phyloP scores from a whole-genome alignment of 2,888 invertebrate genomes.

The Lochmaea capreae region DNA sequence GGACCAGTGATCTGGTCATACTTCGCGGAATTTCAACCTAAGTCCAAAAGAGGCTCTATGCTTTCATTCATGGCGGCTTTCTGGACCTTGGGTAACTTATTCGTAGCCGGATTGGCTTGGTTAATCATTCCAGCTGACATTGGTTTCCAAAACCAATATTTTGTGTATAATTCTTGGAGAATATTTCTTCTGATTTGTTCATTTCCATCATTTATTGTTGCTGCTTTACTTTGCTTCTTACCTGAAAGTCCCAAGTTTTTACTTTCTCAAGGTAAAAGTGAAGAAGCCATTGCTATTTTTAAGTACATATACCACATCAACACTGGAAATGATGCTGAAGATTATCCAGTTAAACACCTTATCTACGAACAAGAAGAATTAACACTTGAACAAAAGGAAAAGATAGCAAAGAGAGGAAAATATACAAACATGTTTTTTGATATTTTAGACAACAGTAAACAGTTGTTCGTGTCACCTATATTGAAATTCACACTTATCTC shows the following conservation, averaged over 20 bases:
- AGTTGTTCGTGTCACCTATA: constrained; percentile 83
- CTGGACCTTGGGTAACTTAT: constrained; percentile 93
- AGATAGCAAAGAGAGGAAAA: constrained; percentile 73
- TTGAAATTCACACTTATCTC: constrained; percentile 86
- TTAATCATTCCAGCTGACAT: constrained; percentile 81
- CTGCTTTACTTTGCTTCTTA: constrained; percentile 81
- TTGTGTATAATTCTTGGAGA: constrained; percentile 92
- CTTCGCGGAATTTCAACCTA: constrained; percentile 95
- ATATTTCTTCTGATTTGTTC: constrained; percentile 91
- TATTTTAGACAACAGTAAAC: constrained; percentile 84
- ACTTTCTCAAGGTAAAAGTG: constrained; percentile 80
- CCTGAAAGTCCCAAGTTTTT: constrained; percentile 94
- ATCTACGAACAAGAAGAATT: constrained; percentile 67
- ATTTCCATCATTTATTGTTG: constrained; percentile 88
- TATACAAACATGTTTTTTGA: constrained; percentile 79
- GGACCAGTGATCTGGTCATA: constrained; percentile 96
- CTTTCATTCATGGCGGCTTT: constrained; percentile 94
- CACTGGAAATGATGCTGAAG: constrained; percentile 79
- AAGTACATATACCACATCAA: constrained; percentile 84
- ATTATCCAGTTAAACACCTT: constrained; percentile 81
- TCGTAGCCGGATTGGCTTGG: constrained; percentile 88
- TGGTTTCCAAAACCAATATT: constrained; percentile 74
- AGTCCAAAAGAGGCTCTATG: constrained; percentile 90
- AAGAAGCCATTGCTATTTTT: constrained; percentile 85
- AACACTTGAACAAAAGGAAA: constrained; percentile 57